Base-by-base conservation (phyloP, 2,113 vertebrate species). In the Tachuris rubrigastra region DNA sequence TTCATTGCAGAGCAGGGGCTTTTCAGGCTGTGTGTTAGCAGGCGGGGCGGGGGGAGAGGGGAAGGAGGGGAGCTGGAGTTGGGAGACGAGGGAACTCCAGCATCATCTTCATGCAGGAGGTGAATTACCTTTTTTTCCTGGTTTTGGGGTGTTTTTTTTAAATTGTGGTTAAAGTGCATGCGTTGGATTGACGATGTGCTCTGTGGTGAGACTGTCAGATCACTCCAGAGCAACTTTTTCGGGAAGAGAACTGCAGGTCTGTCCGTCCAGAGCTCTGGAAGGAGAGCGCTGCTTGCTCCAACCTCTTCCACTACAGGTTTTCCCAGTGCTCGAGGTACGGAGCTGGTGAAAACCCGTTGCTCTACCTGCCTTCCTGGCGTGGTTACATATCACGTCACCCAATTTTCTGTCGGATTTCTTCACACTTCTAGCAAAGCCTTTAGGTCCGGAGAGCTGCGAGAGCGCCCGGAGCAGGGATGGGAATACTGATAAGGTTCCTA, bases 351-450 rank as follows among this genome's bases (percentile, higher is more conserved):
- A 92, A 59, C 59, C 72, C 60, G 0, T 39, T 50, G 39, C 1
- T 8, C 39, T 88, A 1, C 75, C 66, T 59, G 2, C 78, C 71
- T 77, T 58, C 72, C 47, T 56, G 46, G n/a, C 0, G 0, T 69
- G 87, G 58, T 19, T 85, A 41, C 9, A 0, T 44, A 12, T 85
- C 12, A 0, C 0, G 1, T 72, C 85, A 22, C 83, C 49, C 35
- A 3, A 0, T 66, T 95, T 67, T 87, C 66, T 90, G 65, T n/a
- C 78, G 4, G 12, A 6, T 92, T 86, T 86, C 68, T 4, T 55
- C 41, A 33, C 9, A 35, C 27, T 78, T 94, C 81, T 33, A 85
- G 84, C 60, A 44, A 50, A 97, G 52, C 60, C 37, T 81, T 92
- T 13, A 1, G 60, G 50, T 94, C 46, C 1, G 1, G 8, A 4